A percentile compares a stretch with the other conserved stretches of the same genome.
Evolutionary conservation across 2,888 invertebrate species (phyloP).

Genomic region (Galeopsomyia nigrocyanea): DNA sequence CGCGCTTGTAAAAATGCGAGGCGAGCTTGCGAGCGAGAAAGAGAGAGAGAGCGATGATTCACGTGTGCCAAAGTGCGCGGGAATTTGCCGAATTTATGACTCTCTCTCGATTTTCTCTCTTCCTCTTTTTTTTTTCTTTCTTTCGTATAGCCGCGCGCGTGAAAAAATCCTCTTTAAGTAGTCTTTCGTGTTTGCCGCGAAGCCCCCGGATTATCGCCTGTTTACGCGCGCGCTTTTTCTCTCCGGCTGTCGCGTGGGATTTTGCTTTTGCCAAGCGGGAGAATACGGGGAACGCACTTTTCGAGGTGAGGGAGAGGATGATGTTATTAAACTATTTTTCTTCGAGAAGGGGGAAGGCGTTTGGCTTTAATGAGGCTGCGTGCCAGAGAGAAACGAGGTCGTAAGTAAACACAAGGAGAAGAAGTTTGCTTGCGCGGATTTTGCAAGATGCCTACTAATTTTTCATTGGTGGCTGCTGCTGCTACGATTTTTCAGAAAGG

Average conservation of each 20-base stretch:
- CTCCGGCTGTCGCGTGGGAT: background rate
- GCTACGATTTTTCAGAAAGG: too few species aligned
- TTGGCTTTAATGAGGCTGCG: too few species aligned
- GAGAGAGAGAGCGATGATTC: constrained; percentile 37
- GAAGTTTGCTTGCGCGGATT: too few species aligned
- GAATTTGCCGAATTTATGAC: constrained; percentile 37
- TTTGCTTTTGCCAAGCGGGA: too few species aligned
- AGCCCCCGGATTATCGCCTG: constrained; percentile 1
- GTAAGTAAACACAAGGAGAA: background rate
- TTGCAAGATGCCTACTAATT: too few species aligned
- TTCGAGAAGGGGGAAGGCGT: background rate
- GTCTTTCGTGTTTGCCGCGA: constrained; percentile 41
- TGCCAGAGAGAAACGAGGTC: background rate
- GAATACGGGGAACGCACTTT: background rate
- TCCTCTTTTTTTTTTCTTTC: background rate
- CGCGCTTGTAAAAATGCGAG: constrained; percentile 29
- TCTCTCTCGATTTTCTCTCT: constrained; percentile 15
- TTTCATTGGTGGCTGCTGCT: too few species aligned
- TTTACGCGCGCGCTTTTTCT: constrained; percentile 26
- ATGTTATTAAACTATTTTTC: constrained; percentile 22
- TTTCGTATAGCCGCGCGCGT: background rate
- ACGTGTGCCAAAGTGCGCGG: constrained; percentile 37
- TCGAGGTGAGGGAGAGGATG: background rate
- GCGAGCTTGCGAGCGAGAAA: background rate
- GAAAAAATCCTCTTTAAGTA: constrained; percentile 38